Evolutionary conservation across 2,797 vertebrate genomes (phyloP), one percentile per base, ranked within the genome.

Genomic region (Aplochiton taeniatus): DNA sequence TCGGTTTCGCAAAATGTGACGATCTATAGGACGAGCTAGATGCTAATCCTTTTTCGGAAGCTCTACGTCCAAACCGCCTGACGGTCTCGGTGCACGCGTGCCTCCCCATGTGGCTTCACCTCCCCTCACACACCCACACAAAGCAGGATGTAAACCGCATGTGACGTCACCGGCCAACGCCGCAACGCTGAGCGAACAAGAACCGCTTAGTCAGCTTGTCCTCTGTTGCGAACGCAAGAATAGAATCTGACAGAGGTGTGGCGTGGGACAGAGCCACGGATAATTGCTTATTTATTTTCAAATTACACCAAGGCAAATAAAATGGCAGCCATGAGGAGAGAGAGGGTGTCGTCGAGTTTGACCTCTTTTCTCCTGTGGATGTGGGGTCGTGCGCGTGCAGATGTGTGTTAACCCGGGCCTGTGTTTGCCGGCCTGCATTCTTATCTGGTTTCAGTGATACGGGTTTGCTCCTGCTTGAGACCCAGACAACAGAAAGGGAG

Each of bases 341-440:
- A 44, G 67, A 82, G 84, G 81, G 68, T 69, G 68, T 82, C 83
- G 83, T 83, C 50, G 61, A 80, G 75, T 76, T 66, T 70, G 70
- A 81, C 75, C 75, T 76, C 71, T 69, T 55, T 63, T 42, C 63
- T 17, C 19, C 9, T 17, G 20, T 12, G 20, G 45, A 11, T 16
- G 45, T 47, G 51, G 41, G 66, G 55, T 58, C 19, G 51, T 43
- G n/a, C 56, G 50, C 42, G 19, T 47, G 48, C 14, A 14, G n/a
- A n/a, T 60, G 44, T 12, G 43, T 55, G 58, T 41, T 31, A 6
- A 31, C 31, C 31, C 2, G 3, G 31, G 31, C 14, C 19, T 55
- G 12, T 41, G 51, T 61, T 19, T 31, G 31, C 31, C 6, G 31
- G 31, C 31, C 31, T 31, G 31, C 31, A 2, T 2, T 6, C 31